These are phyloP conservation scores for Prionailurus viverrinus DNA, from an alignment of 2,113 vertebrate genomes.

Conservation along the genomic window DNA sequence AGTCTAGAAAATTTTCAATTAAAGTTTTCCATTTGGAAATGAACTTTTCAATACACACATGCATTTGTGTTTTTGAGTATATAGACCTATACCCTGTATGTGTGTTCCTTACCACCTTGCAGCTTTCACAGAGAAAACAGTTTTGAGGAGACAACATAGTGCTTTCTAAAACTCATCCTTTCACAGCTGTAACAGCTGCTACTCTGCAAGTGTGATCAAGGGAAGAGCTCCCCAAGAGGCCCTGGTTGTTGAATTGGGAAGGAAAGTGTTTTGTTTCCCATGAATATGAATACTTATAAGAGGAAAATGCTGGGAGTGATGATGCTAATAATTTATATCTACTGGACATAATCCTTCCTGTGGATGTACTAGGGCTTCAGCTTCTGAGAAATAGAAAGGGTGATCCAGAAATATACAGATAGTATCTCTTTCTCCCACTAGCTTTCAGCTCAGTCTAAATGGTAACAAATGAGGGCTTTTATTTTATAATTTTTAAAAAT, in stretches of 20 bases:
- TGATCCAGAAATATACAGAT: not conserved
- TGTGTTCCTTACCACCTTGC: not conserved
- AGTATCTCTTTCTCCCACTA: not conserved
- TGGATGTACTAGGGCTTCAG: not conserved
- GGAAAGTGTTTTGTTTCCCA: not conserved
- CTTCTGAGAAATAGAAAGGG: not conserved
- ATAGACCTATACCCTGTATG: not conserved
- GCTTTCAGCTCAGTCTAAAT: not conserved
- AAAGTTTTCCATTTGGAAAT: slow-evolving; percentile 14
- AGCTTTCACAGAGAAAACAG: not conserved
- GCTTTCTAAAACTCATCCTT: not conserved
- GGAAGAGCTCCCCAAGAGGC: not conserved
- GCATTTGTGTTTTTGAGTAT: not conserved
- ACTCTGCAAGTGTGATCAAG: slow-evolving; percentile 3
- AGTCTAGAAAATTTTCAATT: slow-evolving; percentile 2
- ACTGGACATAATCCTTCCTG: not conserved
- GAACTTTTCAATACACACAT: not conserved
- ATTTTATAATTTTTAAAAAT: too few species aligned
- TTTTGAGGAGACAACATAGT: not conserved
- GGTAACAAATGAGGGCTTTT: slow-evolving; percentile 36
- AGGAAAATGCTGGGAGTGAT: not conserved
- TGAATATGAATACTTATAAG: not conserved
- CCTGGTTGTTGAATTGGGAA: not conserved
- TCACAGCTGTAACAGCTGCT: not conserved
- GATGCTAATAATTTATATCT: not conserved